phyloP scores from a whole-genome alignment of 2,113 vertebrate genomes.

The Ginglymostoma cirratum region DNA sequence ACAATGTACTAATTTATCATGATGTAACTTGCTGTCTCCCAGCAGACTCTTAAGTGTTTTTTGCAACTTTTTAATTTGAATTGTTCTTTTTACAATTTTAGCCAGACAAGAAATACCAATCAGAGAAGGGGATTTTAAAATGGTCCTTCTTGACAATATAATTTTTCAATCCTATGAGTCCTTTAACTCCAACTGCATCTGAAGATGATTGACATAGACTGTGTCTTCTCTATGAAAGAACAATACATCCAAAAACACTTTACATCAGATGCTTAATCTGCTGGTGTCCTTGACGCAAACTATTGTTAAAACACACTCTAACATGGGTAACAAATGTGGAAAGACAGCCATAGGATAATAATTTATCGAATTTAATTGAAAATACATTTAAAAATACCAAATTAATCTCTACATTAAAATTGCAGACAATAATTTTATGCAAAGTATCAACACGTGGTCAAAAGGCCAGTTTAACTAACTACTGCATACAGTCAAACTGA shows the following conservation, averaged over 20 bases:
- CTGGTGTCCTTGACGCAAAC: not conserved
- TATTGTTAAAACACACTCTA: not conserved
- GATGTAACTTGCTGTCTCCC: constrained; percentile 28
- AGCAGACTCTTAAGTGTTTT: constrained; percentile 23
- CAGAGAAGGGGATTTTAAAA: not conserved
- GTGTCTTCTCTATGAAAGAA: not conserved
- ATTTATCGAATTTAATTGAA: not conserved
- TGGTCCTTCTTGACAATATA: too few species aligned
- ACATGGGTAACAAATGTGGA: not conserved
- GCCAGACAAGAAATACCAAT: not conserved
- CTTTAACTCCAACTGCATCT: not conserved
- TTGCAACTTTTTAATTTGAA: constrained; percentile 30
- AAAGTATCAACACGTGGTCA: not conserved
- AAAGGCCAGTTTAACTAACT: not conserved
- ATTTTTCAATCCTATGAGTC: too few species aligned
- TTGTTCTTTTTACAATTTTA: not conserved
- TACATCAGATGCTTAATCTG: not conserved
- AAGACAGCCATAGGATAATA: not conserved
- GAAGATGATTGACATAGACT: not conserved
- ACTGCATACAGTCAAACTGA: not conserved
- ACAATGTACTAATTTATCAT: constrained; percentile 26
- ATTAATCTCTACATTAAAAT: not conserved
- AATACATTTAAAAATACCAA: not conserved
- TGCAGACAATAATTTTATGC: not conserved
- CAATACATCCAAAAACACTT: not conserved